Evolutionary conservation across 2,113 vertebrate genomes (phyloP).

Genomic region (Alexandromys fortis): DNA sequence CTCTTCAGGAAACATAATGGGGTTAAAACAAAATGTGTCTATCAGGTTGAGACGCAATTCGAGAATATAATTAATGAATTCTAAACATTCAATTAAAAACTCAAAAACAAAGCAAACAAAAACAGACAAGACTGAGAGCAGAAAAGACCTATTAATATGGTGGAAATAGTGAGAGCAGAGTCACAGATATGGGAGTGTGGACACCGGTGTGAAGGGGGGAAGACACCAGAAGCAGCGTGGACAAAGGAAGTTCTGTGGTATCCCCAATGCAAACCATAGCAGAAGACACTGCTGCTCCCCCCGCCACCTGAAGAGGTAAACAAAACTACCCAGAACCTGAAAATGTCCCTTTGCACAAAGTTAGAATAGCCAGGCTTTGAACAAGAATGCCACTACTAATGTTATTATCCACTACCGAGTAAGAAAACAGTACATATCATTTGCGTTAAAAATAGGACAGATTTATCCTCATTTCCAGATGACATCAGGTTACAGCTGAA

Average conservation of each 20-base stretch:
- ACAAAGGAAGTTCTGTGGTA: not conserved
- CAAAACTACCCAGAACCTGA: not conserved
- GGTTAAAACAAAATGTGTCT: not conserved
- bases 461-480: constrained; percentile 15
- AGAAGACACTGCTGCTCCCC: not conserved
- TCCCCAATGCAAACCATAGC: not conserved
- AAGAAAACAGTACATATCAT: not conserved
- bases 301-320: not conserved
- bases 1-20: not conserved
- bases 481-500: not conserved
- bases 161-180: not conserved
- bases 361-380: not conserved
- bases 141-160: not conserved
- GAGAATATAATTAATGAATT: not conserved
- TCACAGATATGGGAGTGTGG: not conserved
- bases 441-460: not conserved
- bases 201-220: not conserved
- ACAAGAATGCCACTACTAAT: not conserved
- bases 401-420: not conserved
- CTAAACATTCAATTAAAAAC: not conserved
- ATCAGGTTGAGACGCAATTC: not conserved
- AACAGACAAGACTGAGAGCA: not conserved
- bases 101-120: not conserved
- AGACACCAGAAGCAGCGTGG: not conserved
- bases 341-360: not conserved